Conservation (phyloP, 1,140 invertebrate species). For the Drosophila tropicalis region DNA sequence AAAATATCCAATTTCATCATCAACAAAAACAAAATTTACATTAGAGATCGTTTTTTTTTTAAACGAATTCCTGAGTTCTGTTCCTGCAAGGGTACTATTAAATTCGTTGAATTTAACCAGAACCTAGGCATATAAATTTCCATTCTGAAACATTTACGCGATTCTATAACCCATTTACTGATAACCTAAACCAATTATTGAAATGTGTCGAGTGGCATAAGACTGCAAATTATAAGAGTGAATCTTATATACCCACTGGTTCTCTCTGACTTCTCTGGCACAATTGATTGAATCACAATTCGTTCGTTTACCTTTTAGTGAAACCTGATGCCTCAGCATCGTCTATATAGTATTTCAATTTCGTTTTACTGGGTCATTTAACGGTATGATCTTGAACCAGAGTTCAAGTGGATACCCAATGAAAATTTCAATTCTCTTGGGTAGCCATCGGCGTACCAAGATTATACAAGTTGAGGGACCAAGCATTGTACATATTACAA, state of each 20-base stretch:
- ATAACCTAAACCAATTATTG: slow-evolving; percentile 25
- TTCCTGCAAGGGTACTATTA: no score
- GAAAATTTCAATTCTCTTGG: slow-evolving; percentile 21
- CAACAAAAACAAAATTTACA: no score
- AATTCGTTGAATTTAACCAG: no score
- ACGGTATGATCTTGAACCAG: slow-evolving; percentile 60
- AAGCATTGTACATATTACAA: not conserved
- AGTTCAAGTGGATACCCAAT: slow-evolving; percentile 59
- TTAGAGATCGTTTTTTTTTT: no score
- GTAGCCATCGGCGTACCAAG: not conserved
- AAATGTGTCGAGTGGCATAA: slow-evolving; percentile 23
- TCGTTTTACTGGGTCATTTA: slow-evolving; percentile 46
- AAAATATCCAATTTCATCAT: no score
- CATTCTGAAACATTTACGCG: not conserved
- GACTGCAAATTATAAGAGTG: slow-evolving; percentile 2
- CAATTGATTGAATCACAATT: slow-evolving; percentile 52
- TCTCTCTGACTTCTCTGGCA: slow-evolving; percentile 2
- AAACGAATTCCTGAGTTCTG: no score
- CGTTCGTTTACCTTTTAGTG: slow-evolving; percentile 62
- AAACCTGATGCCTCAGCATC: slow-evolving; percentile 46
- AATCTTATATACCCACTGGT: slow-evolving; percentile 7
- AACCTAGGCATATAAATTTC: not conserved
- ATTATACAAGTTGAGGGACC: slow-evolving; percentile 3
- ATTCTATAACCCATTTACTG: not conserved
- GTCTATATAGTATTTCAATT: slow-evolving; percentile 20